Evolutionary conservation across 1,140 invertebrate genomes (phyloP).

Genomic region (Platorchestia sp.): DNA sequence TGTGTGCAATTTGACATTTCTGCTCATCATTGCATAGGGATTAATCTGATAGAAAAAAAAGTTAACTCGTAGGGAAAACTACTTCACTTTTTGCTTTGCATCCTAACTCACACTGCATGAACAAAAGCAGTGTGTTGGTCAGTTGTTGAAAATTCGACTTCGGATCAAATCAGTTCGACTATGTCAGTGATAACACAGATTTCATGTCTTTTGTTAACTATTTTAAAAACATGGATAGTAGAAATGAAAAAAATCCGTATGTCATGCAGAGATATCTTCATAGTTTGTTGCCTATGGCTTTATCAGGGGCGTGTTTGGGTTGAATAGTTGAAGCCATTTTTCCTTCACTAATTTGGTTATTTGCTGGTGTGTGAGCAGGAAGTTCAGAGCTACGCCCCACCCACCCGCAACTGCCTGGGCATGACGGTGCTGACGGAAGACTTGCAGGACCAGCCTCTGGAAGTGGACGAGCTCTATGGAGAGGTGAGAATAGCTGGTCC

Average conservation of each 20-base stretch:
- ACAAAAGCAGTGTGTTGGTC: too few species aligned
- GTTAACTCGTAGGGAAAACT: too few species aligned
- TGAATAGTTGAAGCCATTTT: not conserved
- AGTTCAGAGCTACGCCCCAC: not conserved
- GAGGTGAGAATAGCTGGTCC: not conserved
- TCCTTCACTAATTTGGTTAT: not conserved
- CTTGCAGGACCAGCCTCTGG: not conserved
- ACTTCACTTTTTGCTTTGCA: too few species aligned
- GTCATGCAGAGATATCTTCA: not conserved
- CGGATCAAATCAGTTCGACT: too few species aligned
- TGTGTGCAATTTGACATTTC: too few species aligned
- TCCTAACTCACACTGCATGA: too few species aligned
- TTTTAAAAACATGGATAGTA: too few species aligned
- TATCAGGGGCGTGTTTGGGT: not conserved
- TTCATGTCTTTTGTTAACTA: too few species aligned
- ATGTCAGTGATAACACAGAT: too few species aligned
- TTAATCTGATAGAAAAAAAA: too few species aligned
- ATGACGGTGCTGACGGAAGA: not conserved
- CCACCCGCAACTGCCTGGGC: slow-evolving; percentile 34
- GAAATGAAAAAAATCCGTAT: not conserved
- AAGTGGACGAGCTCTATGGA: not conserved
- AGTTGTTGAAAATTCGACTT: too few species aligned
- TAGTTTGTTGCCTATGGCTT: not conserved
- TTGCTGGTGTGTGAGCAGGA: not conserved
- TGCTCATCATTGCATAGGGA: too few species aligned